phyloP scores from a whole-genome alignment of 2,113 vertebrate species.

The Macheiramphus alcinus region DNA sequence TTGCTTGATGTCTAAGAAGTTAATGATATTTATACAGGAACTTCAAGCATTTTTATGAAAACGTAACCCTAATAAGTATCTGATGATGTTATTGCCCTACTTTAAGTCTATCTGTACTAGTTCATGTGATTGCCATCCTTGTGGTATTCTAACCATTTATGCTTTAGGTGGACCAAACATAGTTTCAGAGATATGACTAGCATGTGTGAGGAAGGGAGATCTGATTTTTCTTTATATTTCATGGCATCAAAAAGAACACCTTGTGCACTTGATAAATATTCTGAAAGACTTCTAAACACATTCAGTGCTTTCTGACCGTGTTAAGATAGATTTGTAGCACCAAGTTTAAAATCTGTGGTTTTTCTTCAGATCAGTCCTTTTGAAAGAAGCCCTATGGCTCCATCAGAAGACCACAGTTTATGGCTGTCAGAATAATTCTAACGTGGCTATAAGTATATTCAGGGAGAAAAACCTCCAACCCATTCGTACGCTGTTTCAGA shows the following conservation, averaged over 20 bases:
- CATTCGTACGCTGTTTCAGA: neutral
- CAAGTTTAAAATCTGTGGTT: accelerated
- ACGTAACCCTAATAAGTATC: neutral
- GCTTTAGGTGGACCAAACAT: neutral
- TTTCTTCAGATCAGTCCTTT: neutral
- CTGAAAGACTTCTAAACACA: neutral
- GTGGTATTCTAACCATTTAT: neutral
- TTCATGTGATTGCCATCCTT: neutral
- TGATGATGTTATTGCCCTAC: neutral
- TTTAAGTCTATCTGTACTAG: neutral
- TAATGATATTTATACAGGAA: neutral
- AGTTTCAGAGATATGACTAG: neutral
- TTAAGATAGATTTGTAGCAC: neutral
- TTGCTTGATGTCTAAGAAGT: neutral
- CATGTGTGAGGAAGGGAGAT: neutral
- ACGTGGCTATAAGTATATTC: accelerated
- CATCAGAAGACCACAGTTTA: neutral
- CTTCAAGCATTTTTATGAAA: neutral
- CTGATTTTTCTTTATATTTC: neutral
- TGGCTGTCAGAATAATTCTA: neutral
- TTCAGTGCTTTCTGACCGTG: neutral
- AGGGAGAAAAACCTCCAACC: neutral
- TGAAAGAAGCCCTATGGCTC: neutral
- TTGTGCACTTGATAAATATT: neutral
- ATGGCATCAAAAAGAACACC: neutral